Conservation (phyloP, 2,888 invertebrate species). For the Pseudoips prasinana region DNA sequence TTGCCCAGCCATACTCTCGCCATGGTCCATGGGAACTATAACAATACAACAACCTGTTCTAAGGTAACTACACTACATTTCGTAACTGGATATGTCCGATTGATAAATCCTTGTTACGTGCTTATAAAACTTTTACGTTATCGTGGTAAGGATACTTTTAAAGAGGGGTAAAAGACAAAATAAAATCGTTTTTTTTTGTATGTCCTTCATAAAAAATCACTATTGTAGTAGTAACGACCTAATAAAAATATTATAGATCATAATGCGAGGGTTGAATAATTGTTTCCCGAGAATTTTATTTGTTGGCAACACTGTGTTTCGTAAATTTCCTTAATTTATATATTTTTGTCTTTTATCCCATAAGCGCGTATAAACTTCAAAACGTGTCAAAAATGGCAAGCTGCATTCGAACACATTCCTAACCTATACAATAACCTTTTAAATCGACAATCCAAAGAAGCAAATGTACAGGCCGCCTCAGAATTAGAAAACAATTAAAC, state of each 20-base stretch:
- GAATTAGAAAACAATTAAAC: too few relatives aligned
- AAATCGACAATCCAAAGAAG: slow-evolving; percentile 20
- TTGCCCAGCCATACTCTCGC: slow-evolving; percentile 19
- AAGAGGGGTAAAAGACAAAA: too few relatives aligned
- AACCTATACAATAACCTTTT: slow-evolving; percentile 21
- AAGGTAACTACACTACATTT: slow-evolving; percentile 57
- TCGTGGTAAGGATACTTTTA: neutral
- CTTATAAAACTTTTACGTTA: neutral
- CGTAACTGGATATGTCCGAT: slow-evolving; percentile 33
- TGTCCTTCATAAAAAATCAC: too few relatives aligned
- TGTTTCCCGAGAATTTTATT: too few relatives aligned
- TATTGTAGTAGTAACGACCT: too few relatives aligned
- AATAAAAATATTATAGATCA: too few relatives aligned
- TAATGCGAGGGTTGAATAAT: too few relatives aligned
- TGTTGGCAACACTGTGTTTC: too few relatives aligned
- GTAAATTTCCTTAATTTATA: too few relatives aligned
- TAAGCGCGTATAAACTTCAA: slow-evolving; percentile 23
- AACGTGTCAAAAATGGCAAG: slow-evolving; percentile 37
- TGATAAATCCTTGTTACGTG: slow-evolving; percentile 5
- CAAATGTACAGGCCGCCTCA: slow-evolving; percentile 7
- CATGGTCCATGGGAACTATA: slow-evolving; percentile 37
- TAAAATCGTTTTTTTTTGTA: too few relatives aligned
- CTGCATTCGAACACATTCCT: slow-evolving; percentile 28
- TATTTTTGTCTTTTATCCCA: slow-evolving; percentile 12
- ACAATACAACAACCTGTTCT: slow-evolving; percentile 32